A percentile compares a stretch with the other conserved stretches of the same genome.
Evolutionary conservation across 2,888 invertebrate genomes (phyloP).

Genomic region (Agonopterix heracliana): DNA sequence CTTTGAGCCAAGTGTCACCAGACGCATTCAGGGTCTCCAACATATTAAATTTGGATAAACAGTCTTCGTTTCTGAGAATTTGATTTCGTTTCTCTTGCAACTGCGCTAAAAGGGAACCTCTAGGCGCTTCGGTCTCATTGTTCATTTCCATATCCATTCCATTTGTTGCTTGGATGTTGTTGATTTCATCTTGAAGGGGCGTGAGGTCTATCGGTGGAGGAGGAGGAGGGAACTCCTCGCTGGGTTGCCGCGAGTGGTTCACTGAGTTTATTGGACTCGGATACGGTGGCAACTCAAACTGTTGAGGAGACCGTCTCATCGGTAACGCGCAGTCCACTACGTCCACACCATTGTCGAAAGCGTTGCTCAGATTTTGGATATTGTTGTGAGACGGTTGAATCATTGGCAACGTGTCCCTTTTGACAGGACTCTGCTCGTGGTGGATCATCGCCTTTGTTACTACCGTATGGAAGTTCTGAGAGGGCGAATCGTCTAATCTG

Average conservation of each 20-base stretch:
- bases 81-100: constrained; percentile 80
- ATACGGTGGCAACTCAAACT: constrained; percentile 85
- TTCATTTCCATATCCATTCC: constrained; percentile 39
- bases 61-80: constrained; percentile 67
- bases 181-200: constrained; percentile 78
- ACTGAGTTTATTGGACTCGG: constrained; percentile 86
- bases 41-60: constrained; percentile 39
- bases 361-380: constrained; percentile 55
- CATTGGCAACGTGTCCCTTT: constrained; percentile 53
- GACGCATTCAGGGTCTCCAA: constrained; percentile 43
- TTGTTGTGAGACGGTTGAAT: constrained; percentile 44
- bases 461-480: constrained; percentile 79
- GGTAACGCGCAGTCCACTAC: constrained; percentile 79
- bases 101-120: constrained; percentile 75
- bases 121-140: constrained; percentile 44
- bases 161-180: constrained; percentile 55
- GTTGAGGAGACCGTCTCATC: constrained; percentile 52
- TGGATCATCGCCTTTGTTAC: constrained; percentile 91
- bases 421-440: constrained; percentile 84
- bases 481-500: constrained; percentile 55
- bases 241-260: constrained; percentile 89
- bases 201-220: constrained; percentile 85
- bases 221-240: constrained; percentile 94
- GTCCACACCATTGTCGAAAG: constrained; percentile 74
- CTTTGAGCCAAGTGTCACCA: constrained; percentile 83